These are phyloP conservation scores for Oryctolagus cuniculus DNA, from an alignment of 2,113 vertebrate genomes.

Conservation along the genomic window DNA sequence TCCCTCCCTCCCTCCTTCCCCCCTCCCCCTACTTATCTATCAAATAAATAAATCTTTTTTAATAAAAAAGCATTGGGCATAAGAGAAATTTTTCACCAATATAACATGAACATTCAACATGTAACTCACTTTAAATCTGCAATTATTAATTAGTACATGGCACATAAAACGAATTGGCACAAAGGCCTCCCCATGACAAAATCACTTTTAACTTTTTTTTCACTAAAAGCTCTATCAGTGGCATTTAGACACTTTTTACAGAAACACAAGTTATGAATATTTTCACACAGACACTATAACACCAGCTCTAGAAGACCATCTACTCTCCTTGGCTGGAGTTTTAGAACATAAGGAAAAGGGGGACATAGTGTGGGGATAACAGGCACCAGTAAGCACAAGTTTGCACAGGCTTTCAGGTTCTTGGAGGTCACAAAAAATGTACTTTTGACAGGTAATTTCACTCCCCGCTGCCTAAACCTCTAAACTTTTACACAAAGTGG, in stretches of 20 bases:
- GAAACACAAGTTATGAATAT: background rate
- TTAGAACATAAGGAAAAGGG: background rate
- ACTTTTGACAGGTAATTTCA: background rate
- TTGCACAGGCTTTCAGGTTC: background rate
- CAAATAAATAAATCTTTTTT: no score
- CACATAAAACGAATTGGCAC: background rate
- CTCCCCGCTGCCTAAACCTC: background rate
- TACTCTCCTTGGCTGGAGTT: background rate
- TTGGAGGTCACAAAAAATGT: background rate
- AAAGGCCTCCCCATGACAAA: background rate
- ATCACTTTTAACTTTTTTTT: slow-evolving; percentile 24
- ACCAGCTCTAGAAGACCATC: background rate
- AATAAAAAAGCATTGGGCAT: background rate
- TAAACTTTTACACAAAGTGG: background rate
- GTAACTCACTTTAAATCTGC: background rate
- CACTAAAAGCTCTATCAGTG: background rate
- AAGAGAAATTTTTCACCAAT: background rate
- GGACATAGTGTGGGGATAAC: background rate
- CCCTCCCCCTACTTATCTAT: no score
- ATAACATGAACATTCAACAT: background rate
- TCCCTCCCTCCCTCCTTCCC: no score
- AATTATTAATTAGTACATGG: background rate
- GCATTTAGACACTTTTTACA: background rate
- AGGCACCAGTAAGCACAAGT: background rate
- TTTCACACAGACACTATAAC: background rate